Base-by-base conservation (phyloP, 2,113 vertebrate genomes). In the Apteryx mantelli region DNA sequence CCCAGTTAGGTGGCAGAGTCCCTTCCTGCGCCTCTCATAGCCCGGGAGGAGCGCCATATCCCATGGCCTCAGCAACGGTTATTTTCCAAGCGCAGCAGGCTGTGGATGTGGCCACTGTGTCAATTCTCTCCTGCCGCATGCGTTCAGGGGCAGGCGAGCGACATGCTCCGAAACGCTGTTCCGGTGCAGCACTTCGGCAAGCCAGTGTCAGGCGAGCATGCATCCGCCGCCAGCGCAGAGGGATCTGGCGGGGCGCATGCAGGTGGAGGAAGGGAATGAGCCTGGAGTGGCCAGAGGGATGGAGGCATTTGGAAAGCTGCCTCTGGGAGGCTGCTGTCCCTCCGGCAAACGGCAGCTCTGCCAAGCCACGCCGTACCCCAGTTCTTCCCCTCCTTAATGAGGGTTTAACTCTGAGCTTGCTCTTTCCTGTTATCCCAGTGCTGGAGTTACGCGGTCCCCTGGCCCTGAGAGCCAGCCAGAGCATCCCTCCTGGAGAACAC, bases 281-380 rank as follows among this genome's bases (percentile, higher is more conserved):
- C 64, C 55, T 60, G 30, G 65, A 34, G 38, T 7, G 19, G 82
- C 76, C 76, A 13, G 17, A 46, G 60, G 91, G 82, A 52, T 46
- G 79, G 44, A 74, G 24, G 13, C 1, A 15, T 26, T 74, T 55
- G 19, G 32, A 88, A 88, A 83, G 88, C 85, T 84, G 68, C 0
- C 77, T 55, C 11, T 71, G 70, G 71, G 68, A 75, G 18, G 9
- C 38, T 89, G 0, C 0, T 56, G 68, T 78, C 91, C 88, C 85
- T 86, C 40, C 25, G 77, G 85, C n/a, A n/a, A 55, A 65, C 17
- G 53, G 64, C 40, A 78, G 76, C 68, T 91, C 52, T 90, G 40
- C 22, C 32, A 2, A 63, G 40, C 0, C 0, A 26, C 30, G 42
- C 64, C 44, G 38, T 17, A 74, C 69, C 65, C n/a, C 52, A 34